Evolutionary conservation across 2,888 invertebrate species (phyloP).

Genomic region (Trissolcus japonicus): DNA sequence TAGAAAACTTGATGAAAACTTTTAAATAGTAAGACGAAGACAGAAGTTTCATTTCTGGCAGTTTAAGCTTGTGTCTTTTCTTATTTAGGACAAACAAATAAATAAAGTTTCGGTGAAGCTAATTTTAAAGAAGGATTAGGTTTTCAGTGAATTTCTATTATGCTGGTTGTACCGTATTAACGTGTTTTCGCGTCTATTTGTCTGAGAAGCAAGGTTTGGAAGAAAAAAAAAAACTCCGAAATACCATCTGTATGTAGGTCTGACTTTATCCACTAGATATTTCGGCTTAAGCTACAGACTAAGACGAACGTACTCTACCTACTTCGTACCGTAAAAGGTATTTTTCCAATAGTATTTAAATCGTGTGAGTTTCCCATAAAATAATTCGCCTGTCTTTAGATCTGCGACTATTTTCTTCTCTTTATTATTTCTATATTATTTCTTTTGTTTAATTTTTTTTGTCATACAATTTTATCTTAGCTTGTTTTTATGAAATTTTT

Average conservation of each 20-base stretch:
- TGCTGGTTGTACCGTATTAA: conserved; percentile 12
- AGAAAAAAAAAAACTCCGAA: conserved; percentile 18
- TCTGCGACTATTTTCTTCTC: too few relatives aligned
- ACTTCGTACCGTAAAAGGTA: not conserved
- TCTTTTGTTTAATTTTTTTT: too few relatives aligned
- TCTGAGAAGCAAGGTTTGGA: conserved; percentile 27
- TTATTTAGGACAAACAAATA: conserved; percentile 6
- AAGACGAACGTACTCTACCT: conserved; percentile 13
- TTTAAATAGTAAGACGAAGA: too few relatives aligned
- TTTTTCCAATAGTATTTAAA: too few relatives aligned
- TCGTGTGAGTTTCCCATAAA: too few relatives aligned
- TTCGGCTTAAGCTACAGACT: conserved; percentile 23
- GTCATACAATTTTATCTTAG: too few relatives aligned
- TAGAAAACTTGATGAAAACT: too few relatives aligned
- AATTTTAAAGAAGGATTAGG: conserved; percentile 32
- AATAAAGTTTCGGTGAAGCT: conserved; percentile 20
- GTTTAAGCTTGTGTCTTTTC: not conserved
- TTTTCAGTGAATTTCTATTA: conserved; percentile 22
- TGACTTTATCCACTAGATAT: conserved; percentile 26
- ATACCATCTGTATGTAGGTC: conserved; percentile 25
- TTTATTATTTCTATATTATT: too few relatives aligned
- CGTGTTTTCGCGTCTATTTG: conserved; percentile 18
- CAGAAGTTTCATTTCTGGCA: too few relatives aligned
- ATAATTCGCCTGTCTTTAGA: too few relatives aligned
- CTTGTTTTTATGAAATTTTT: too few relatives aligned